phyloP scores from a whole-genome alignment of 2,797 vertebrate genomes.

The Threskiornis aethiopicus region DNA sequence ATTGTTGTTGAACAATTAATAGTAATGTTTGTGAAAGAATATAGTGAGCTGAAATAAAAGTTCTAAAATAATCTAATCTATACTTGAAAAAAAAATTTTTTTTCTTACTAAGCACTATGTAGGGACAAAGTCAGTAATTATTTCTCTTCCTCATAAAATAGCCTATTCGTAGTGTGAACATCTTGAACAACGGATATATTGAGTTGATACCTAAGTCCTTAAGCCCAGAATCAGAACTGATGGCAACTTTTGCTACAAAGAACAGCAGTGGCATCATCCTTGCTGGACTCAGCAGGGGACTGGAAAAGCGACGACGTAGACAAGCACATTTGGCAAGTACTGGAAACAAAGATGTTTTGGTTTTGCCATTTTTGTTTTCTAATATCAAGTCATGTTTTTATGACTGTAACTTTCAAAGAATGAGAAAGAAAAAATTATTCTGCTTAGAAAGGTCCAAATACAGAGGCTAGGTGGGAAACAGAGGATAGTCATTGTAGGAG shows the following conservation, averaged over 20 bases:
- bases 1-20: neutral
- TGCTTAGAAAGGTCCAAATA: neutral
- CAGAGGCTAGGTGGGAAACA: neutral
- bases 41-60: neutral
- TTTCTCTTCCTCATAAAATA: conserved; percentile 56
- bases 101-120: neutral
- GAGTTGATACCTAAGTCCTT: conserved; percentile 80
- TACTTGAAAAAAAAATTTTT: neutral
- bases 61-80: neutral
- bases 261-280: conserved; percentile 87
- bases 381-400: neutral
- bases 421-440: neutral
- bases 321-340: conserved; percentile 79
- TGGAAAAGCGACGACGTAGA: conserved; percentile 54
- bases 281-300: conserved; percentile 75
- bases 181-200: conserved; percentile 83
- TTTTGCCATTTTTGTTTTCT: neutral
- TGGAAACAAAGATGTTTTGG: neutral
- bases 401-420: neutral
- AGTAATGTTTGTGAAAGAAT: neutral
- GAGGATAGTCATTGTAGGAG: neutral
- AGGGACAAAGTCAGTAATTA: neutral
- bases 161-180: conserved; percentile 86
- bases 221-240: conserved; percentile 79
- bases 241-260: conserved; percentile 87